Conservation (phyloP, 2,113 vertebrate species). For the Hystrix cristata region DNA sequence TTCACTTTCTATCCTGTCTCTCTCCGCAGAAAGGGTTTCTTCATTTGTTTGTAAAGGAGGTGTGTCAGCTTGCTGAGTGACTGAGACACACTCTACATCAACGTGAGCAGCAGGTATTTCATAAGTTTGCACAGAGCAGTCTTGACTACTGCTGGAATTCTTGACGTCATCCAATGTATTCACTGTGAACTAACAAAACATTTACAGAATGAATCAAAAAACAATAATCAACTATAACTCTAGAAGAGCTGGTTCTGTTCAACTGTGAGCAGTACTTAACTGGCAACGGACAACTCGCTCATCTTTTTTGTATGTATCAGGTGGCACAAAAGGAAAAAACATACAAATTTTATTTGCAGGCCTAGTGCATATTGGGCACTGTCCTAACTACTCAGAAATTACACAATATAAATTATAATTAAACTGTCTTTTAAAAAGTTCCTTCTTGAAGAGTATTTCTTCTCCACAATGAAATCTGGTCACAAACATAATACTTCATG, state of each 20-base stretch:
- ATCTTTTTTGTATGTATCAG: not conserved
- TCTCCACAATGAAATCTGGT: constrained; percentile 32
- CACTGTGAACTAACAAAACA: constrained; percentile 91
- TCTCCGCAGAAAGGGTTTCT: constrained; percentile 87
- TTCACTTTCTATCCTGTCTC: constrained; percentile 92
- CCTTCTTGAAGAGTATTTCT: not conserved
- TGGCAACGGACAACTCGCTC: not conserved
- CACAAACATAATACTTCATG: not conserved
- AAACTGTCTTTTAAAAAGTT: not conserved
- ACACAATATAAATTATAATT: not conserved
- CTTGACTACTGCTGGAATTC: constrained; percentile 86
- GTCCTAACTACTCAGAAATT: not conserved
- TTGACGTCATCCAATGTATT: constrained; percentile 86
- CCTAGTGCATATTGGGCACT: not conserved
- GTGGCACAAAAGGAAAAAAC: not conserved
- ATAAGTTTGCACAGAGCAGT: constrained; percentile 81
- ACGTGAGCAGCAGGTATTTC: constrained; percentile 80
- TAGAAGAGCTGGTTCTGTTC: constrained; percentile 29
- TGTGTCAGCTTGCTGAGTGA: constrained; percentile 86
- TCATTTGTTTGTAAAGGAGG: constrained; percentile 50
- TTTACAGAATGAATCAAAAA: constrained; percentile 84
- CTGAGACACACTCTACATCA: constrained; percentile 81
- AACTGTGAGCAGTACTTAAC: not conserved
- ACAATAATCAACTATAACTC: not conserved
- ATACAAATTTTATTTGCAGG: not conserved